phyloP scores from a whole-genome alignment of 2,113 vertebrate species.

The Nipponia nippon region DNA sequence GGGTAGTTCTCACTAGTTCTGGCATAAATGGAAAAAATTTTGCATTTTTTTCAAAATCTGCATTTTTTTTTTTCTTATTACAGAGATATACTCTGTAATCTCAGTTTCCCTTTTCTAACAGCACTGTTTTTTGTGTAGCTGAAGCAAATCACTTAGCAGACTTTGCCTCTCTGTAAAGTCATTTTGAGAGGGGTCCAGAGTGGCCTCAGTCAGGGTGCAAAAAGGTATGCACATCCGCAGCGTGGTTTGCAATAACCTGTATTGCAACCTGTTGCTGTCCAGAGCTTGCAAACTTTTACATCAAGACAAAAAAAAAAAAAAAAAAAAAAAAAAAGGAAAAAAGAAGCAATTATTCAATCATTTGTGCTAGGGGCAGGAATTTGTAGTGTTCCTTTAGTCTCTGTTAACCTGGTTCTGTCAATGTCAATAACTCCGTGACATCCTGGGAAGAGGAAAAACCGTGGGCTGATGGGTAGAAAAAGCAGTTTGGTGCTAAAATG shows the following conservation, averaged over 20 bases:
- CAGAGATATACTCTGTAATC: rapidly evolving
- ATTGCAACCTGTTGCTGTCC: not conserved
- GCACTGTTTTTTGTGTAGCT: rapidly evolving
- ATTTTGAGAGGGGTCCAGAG: not conserved
- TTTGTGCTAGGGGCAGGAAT: not conserved
- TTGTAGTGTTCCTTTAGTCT: not conserved
- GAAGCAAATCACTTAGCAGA: not conserved
- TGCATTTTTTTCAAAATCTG: not conserved
- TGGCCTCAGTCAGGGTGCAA: not conserved
- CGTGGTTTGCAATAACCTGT: rapidly evolving
- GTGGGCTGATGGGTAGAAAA: not conserved
- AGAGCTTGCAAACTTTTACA: not conserved
- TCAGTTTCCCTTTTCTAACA: not conserved
- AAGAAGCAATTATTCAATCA: not conserved
- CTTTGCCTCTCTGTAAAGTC: not conserved
- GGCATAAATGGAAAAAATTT: not conserved
- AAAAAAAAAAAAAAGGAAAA: rapidly evolving
- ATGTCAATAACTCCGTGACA: not conserved
- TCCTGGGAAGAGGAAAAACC: not conserved
- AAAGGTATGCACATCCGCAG: rapidly evolving
- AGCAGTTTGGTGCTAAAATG: not conserved
- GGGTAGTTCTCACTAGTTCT: not conserved
- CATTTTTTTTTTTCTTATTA: too few relatives aligned
- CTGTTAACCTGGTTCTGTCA: slow-evolving; percentile 50
- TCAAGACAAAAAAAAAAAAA: rapidly evolving